Percentiles rank a stretch among this genome's conserved stretches.
phyloP scores from a whole-genome alignment of 2,113 vertebrate species.

The Colistium nudipinnis region DNA sequence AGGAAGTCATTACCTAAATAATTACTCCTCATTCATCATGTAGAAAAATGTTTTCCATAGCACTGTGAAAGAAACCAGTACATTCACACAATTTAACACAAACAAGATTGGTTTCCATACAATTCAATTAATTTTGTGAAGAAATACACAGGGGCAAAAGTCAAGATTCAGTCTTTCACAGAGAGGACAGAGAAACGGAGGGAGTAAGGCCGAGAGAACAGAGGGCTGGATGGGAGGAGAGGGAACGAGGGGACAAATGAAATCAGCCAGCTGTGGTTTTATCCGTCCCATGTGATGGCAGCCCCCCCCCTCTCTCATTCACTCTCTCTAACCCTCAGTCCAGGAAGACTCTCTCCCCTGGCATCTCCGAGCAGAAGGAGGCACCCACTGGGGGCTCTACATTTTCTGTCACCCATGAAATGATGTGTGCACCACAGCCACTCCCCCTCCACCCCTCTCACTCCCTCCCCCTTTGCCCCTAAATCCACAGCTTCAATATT shows the following conservation, averaged over 20 bases:
- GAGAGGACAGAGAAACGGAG: conserved; percentile 28
- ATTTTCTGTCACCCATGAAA: conserved; percentile 76
- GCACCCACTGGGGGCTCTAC: conserved; percentile 55
- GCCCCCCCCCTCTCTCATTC: conserved; percentile 7
- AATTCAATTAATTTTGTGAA: not conserved
- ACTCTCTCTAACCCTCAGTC: conserved; percentile 41
- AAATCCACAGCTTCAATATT: conserved; percentile 31
- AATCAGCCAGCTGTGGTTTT: conserved; percentile 77
- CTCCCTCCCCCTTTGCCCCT: conserved; percentile 10
- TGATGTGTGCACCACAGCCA: conserved; percentile 54
- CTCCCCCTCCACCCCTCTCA: conserved; percentile 3
- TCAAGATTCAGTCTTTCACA: conserved; percentile 19
- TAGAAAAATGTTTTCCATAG: not conserved
- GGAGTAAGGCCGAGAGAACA: conserved; percentile 39
- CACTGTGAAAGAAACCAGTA: not conserved
- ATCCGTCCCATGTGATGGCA: conserved; percentile 67
- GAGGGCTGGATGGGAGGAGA: conserved; percentile 48
- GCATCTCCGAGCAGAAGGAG: conserved; percentile 63
- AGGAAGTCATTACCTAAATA: not conserved
- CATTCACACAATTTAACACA: not conserved
- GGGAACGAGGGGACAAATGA: conserved; percentile 67
- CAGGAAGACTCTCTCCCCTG: conserved; percentile 44
- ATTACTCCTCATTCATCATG: not conserved
- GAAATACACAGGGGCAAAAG: not conserved
- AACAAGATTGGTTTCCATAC: not conserved